A percentile compares a stretch with the other conserved stretches of the same genome.
Evolutionary conservation across 2,113 vertebrate species (phyloP).

Genomic region (Nymphicus hollandicus): DNA sequence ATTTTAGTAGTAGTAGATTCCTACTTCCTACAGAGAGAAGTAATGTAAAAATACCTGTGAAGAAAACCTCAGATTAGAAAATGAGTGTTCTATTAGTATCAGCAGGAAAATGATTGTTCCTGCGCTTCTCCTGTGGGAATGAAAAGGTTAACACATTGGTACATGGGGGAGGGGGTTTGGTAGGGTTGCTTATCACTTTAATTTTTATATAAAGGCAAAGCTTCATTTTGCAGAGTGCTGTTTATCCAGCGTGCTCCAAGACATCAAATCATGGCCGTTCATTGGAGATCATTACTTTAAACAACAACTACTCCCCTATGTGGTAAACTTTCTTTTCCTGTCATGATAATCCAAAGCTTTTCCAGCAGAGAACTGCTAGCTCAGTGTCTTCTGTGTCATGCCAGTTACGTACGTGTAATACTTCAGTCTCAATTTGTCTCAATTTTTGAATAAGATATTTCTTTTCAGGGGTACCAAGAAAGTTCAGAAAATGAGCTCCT

Average conservation of each 20-base stretch:
- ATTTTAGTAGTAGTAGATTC: neutral
- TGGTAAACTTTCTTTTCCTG: neutral
- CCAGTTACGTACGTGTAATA: rapidly evolving
- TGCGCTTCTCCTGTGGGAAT: neutral
- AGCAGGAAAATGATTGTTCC: neutral
- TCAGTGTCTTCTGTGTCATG: neutral
- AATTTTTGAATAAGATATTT: neutral
- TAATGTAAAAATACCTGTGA: neutral
- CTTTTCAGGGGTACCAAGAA: neutral
- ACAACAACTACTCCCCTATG: neutral
- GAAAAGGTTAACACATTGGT: neutral
- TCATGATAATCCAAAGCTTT: neutral
- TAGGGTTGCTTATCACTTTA: rapidly evolving
- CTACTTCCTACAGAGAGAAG: neutral
- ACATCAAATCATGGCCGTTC: neutral
- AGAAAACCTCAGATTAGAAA: neutral
- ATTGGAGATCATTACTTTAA: neutral
- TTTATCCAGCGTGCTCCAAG: neutral
- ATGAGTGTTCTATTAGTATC: neutral
- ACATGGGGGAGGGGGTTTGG: rapidly evolving
- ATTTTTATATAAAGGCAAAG: neutral
- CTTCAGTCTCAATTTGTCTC: neutral
- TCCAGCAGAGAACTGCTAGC: neutral
- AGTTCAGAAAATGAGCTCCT: neutral
- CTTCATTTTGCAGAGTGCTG: neutral